Evolutionary conservation across 2,888 invertebrate species (phyloP), one percentile per base, ranked within the genome.

Genomic region (Tridacna gigas): DNA sequence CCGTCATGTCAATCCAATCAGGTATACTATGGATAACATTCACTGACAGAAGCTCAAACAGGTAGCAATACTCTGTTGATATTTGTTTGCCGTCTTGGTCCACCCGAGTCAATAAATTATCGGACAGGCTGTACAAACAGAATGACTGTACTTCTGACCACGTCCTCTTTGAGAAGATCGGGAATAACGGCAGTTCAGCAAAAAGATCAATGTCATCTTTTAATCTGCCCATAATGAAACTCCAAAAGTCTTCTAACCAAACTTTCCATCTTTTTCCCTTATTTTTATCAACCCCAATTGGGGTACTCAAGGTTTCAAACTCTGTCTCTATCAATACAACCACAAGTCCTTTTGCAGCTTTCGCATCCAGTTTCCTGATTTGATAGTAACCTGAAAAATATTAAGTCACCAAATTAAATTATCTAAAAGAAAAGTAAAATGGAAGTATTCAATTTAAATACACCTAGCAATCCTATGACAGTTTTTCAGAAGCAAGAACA

Each of bases 1-100:
- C n/a, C 18, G 7, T n/a, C 13, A 25, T 12, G 56, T 56, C 28
- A 15, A 82, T 25, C 85, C 85, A 85, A n/a, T 85, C 79, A 60
- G 74, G 60, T 4, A 74, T 11, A 12, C 60, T 60, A 0, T 74
- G 61, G 20, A 74, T 28, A n/a, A 74, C 26, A 28, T 56, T 74
- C 25, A 74, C 60, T 0, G 28, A 26, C 26, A 74, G 56, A 20
- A 60, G n/a, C n/a, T 56, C 61, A 74, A 74, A 74, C 0, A 13
- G 25, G 4, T 22, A 28, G 15, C 51, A 56, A 12, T 60, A 20
- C 11, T 74, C 74, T 20, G 20, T 25, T 4, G 45, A 26, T 11
- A 37, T 7, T n/a, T 18, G 28, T 45, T 67, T 67, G 45, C 45
- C 67, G 3, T 67, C 67, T 45, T 67, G 18, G 13, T 67, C 67